These are phyloP conservation scores for Leucopsar rothschildi DNA, from an alignment of 2,113 vertebrate genomes.

Conservation along the genomic window DNA sequence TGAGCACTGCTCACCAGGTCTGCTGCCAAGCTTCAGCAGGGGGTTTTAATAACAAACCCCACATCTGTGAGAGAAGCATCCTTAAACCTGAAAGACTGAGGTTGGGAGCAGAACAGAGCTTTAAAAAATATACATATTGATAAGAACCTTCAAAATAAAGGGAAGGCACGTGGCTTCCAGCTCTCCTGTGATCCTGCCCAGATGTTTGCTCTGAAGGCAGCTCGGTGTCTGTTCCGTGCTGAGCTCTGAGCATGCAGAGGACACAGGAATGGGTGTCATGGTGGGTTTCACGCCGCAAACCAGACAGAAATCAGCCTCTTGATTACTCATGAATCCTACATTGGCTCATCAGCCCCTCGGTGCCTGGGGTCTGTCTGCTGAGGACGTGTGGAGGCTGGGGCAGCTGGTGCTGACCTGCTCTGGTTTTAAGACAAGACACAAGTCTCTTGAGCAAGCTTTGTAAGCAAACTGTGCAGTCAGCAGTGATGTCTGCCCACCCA, in stretches of 20 bases:
- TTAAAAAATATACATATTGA: not conserved
- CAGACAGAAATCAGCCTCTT: not conserved
- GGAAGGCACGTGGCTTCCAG: not conserved
- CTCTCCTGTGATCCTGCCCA: not conserved
- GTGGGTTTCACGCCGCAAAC: not conserved
- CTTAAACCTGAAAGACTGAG: not conserved
- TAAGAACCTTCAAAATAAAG: not conserved
- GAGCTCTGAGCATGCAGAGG: not conserved
- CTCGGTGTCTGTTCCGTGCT: rapidly evolving
- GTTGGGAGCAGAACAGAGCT: not conserved
- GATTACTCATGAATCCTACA: rapidly evolving
- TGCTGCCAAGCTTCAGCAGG: not conserved
- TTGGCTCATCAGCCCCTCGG: rapidly evolving
- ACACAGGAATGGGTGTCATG: not conserved
- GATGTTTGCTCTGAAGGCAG: not conserved
- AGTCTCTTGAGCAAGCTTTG: not conserved
- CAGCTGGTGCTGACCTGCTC: not conserved
- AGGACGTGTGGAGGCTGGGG: not conserved
- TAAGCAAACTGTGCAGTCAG: not conserved
- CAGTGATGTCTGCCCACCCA: not conserved
- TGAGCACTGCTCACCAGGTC: not conserved
- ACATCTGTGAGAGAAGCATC: not conserved
- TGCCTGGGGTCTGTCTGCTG: not conserved
- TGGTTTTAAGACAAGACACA: not conserved
- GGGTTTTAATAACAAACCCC: not conserved